A percentile compares a stretch with the other conserved stretches of the same genome.
Evolutionary conservation across 2,888 invertebrate genomes (phyloP).

Genomic region (Leucozona laternaria): DNA sequence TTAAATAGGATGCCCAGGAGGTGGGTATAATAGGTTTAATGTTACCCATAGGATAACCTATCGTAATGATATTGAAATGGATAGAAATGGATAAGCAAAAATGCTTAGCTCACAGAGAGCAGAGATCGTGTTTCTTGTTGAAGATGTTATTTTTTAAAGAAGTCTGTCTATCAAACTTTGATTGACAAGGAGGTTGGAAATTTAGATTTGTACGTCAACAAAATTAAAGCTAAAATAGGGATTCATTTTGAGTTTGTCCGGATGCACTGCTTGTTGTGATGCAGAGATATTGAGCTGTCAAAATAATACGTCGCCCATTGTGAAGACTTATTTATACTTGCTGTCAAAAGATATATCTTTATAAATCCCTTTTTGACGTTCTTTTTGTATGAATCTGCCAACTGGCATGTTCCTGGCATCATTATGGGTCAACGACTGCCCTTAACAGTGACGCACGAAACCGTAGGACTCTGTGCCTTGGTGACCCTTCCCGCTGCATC

Average conservation of each 20-base stretch:
- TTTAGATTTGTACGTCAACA: conserved; percentile 1
- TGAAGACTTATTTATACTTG: not conserved
- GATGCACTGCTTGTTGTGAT: conserved; percentile 7
- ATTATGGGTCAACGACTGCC: too few relatives aligned
- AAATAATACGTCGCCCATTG: conserved; percentile 4
- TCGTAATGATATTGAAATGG: conserved; percentile 70
- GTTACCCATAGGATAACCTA: conserved; percentile 56
- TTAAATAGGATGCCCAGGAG: conserved; percentile 62
- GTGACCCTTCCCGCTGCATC: too few relatives aligned
- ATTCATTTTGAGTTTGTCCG: not conserved
- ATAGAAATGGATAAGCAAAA: conserved; percentile 59
- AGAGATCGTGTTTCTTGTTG: conserved; percentile 47
- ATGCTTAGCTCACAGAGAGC: not conserved
- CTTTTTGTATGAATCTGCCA: not conserved
- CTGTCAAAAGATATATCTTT: not conserved
- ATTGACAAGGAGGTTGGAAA: conserved; percentile 53
- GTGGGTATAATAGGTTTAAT: conserved; percentile 47
- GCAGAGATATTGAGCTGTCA: not conserved
- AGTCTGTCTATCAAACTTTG: conserved; percentile 12
- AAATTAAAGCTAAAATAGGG: not conserved
- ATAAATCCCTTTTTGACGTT: not conserved
- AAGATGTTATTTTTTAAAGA: conserved; percentile 6
- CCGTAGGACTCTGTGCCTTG: too few relatives aligned
- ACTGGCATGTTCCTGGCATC: too few relatives aligned
- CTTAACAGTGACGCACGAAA: too few relatives aligned